Evolutionary conservation across 2,797 vertebrate species (phyloP).

Genomic region (Thamnophis elegans): DNA sequence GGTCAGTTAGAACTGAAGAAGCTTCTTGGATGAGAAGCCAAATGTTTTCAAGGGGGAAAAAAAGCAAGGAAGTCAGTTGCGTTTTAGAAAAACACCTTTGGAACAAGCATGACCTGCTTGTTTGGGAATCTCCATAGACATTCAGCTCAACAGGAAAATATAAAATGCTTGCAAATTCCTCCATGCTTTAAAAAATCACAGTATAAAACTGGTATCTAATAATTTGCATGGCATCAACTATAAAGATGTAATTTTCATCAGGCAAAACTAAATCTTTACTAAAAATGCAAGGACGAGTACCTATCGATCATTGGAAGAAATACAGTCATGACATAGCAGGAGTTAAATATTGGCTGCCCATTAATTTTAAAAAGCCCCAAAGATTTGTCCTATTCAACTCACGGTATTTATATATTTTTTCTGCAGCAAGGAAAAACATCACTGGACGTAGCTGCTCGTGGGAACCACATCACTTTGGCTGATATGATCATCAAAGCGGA

Average conservation of each 20-base stretch:
- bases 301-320: neutral
- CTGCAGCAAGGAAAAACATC: slow-evolving; percentile 87
- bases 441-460: slow-evolving; percentile 84
- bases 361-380: neutral
- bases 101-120: too few relatives aligned
- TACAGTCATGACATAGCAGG: neutral
- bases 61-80: too few relatives aligned
- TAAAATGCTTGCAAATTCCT: neutral
- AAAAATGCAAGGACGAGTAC: neutral
- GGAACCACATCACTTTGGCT: slow-evolving; percentile 82
- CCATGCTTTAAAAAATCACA: neutral
- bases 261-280: neutral
- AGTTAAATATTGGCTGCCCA: neutral
- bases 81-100: too few relatives aligned
- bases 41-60: too few relatives aligned
- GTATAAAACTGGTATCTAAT: neutral
- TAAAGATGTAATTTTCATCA: neutral
- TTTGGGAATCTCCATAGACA: too few relatives aligned
- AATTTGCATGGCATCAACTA: neutral
- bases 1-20: too few relatives aligned
- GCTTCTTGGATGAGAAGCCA: too few relatives aligned
- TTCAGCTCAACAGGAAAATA: neutral
- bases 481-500: slow-evolving; percentile 95
- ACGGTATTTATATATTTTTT: neutral
- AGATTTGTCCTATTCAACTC: neutral